Conservation (phyloP, 2,888 invertebrate genomes). For the Dryobota labecula region DNA sequence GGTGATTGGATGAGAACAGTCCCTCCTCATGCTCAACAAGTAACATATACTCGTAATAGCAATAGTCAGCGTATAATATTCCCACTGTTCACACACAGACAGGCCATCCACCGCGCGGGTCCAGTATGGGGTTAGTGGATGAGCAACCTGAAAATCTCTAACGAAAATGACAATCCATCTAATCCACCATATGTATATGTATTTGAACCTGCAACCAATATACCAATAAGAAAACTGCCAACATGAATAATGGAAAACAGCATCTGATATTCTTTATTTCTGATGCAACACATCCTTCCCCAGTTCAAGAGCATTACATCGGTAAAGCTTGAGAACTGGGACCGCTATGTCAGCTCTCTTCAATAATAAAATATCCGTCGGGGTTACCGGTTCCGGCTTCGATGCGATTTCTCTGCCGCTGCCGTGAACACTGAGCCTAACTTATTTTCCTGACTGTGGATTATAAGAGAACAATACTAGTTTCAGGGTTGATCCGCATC, state of each 20-base stretch:
- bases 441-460: slow-evolving; percentile 55
- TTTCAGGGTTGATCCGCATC: slow-evolving; percentile 55
- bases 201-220: neutral
- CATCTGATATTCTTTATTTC: slow-evolving; percentile 30
- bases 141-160: too few species aligned
- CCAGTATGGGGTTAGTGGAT: neutral
- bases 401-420: slow-evolving; percentile 53
- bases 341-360: slow-evolving; percentile 39
- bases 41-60: neutral
- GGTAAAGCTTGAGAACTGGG: slow-evolving; percentile 41
- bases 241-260: slow-evolving; percentile 10
- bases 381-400: slow-evolving; percentile 61
- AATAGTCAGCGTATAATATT: neutral
- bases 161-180: too few species aligned
- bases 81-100: neutral
- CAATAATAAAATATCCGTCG: slow-evolving; percentile 60
- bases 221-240: neutral
- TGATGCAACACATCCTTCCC: slow-evolving; percentile 12
- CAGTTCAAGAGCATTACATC: slow-evolving; percentile 27
- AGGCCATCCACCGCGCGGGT: too few species aligned
- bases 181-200: too few species aligned
- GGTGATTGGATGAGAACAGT: neutral
- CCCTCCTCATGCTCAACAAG: neutral
- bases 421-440: slow-evolving; percentile 43
- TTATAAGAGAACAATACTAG: slow-evolving; percentile 53